phyloP scores from a whole-genome alignment of 2,113 vertebrate genomes.

The Coturnix japonica region DNA sequence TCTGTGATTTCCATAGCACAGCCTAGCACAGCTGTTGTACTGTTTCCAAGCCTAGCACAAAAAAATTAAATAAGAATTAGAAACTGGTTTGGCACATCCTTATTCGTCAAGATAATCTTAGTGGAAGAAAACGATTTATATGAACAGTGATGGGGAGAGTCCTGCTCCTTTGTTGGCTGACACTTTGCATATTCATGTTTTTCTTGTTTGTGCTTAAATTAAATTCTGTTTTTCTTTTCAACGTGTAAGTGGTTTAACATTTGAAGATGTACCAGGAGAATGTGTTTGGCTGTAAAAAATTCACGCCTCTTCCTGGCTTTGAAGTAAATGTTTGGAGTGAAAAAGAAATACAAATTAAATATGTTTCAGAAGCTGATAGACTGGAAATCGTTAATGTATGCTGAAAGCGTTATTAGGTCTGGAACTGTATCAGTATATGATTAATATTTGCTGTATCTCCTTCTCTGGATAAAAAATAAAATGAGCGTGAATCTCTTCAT shows the following conservation, averaged over 20 bases:
- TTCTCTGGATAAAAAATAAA: constrained; percentile 60
- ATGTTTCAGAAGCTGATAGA: not conserved
- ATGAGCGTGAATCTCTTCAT: constrained; percentile 36
- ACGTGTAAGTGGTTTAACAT: not conserved
- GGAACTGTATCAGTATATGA: not conserved
- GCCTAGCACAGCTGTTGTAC: not conserved
- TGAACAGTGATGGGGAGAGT: not conserved
- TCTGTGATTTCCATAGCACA: not conserved
- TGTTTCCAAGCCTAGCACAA: not conserved
- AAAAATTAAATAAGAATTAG: not conserved
- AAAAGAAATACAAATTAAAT: not conserved
- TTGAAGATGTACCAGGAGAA: not conserved
- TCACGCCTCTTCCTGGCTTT: not conserved
- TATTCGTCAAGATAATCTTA: not conserved
- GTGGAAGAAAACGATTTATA: not conserved
- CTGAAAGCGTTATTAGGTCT: constrained; percentile 14
- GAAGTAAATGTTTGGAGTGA: not conserved
- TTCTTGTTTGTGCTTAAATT: not conserved
- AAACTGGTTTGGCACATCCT: not conserved
- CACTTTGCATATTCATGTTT: not conserved
- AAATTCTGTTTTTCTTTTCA: not conserved
- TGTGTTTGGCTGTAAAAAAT: not conserved
- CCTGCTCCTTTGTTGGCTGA: not conserved
- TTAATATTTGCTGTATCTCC: constrained; percentile 51
- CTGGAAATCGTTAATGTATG: constrained; percentile 13